Conservation (phyloP, 2,797 vertebrate genomes). For the Hafferia zeledoni region DNA sequence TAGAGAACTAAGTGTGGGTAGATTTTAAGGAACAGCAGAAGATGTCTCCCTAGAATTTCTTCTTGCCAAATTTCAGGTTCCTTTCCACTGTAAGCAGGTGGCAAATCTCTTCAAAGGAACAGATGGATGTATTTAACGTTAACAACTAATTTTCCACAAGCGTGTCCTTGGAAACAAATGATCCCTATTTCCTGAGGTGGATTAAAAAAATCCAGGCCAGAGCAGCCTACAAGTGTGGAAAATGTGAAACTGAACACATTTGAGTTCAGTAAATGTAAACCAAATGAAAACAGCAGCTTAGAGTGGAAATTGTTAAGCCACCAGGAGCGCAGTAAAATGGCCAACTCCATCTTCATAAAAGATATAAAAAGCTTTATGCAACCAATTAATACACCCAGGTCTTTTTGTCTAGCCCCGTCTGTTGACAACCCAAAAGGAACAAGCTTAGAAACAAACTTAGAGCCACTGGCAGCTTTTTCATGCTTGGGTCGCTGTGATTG, state of each 20-base stretch:
- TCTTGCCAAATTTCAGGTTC: not conserved
- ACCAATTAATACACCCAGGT: not conserved
- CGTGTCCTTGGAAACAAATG: slow-evolving; percentile 1
- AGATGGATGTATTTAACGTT: slow-evolving; percentile 36
- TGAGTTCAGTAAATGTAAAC: not conserved
- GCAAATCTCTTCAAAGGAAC: slow-evolving; percentile 41
- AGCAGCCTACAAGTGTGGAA: slow-evolving; percentile 36
- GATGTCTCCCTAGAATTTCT: not conserved
- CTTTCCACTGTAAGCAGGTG: slow-evolving; percentile 26
- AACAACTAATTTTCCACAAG: slow-evolving; percentile 45
- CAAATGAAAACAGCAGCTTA: slow-evolving; percentile 20
- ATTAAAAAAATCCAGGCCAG: not conserved
- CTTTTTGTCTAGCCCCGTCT: not conserved
- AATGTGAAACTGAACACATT: not conserved
- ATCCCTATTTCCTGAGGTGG: slow-evolving; percentile 19
- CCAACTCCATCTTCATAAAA: not conserved
- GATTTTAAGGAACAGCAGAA: not conserved
- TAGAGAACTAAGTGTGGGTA: not conserved
- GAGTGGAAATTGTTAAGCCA: not conserved
- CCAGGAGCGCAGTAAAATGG: not conserved
- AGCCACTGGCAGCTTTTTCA: not conserved
- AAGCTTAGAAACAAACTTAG: no score
- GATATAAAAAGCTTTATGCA: not conserved
- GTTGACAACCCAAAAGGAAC: not conserved
- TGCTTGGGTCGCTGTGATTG: fast-evolving